Percentiles rank a stretch among this genome's conserved stretches.
phyloP scores from a whole-genome alignment of 2,113 vertebrate species.

The Pandion haliaetus region DNA sequence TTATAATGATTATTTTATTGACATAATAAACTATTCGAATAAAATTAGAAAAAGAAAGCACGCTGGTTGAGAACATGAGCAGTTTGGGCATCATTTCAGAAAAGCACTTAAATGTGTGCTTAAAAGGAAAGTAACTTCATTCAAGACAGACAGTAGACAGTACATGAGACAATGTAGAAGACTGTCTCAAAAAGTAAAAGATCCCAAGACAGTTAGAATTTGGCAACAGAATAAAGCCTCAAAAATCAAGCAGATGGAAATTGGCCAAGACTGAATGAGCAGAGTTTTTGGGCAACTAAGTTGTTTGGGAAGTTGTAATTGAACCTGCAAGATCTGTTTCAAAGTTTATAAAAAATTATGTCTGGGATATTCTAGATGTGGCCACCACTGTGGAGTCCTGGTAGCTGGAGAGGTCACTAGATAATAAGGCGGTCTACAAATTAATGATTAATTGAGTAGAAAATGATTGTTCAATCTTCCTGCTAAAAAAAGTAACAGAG shows the following conservation, averaged over 20 bases:
- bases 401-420: not conserved
- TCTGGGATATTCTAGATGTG: not conserved
- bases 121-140: not conserved
- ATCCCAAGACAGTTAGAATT: constrained; percentile 13
- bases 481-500: not conserved
- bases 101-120: constrained; percentile 40
- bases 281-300: not conserved
- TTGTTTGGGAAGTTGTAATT: not conserved
- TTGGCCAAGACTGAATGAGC: not conserved
- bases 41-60: not conserved
- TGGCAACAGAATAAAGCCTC: constrained; percentile 14
- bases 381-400: not conserved
- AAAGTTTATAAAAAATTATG: not conserved
- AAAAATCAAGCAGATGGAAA: not conserved
- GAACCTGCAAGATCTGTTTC: not conserved
- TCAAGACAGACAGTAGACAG: constrained; percentile 19
- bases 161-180: not conserved
- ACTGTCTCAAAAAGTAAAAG: constrained; percentile 24
- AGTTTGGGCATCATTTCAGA: constrained; percentile 55
- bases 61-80: not conserved
- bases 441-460: not conserved
- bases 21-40: not conserved
- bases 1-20: not conserved
- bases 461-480: not conserved
- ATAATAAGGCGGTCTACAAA: not conserved